phyloP scores from a whole-genome alignment of 2,113 vertebrate species.

The Odontophorus gujanensis region DNA sequence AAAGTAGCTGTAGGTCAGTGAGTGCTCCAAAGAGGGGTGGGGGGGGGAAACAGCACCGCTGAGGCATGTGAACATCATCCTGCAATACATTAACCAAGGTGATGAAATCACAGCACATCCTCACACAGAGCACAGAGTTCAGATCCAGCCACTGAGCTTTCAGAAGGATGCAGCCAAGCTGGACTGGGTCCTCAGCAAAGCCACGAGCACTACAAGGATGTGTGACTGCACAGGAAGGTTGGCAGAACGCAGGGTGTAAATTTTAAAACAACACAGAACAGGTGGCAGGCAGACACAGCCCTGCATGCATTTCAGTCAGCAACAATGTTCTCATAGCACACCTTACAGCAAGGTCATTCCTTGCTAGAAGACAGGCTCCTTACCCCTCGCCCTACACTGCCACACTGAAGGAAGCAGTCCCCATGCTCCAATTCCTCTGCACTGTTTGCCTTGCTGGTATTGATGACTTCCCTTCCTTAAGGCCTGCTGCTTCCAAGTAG shows the following conservation, averaged over 20 bases:
- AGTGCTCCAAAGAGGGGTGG: neutral
- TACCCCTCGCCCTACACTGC: neutral
- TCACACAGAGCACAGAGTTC: neutral
- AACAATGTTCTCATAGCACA: neutral
- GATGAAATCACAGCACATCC: slow-evolving; percentile 40
- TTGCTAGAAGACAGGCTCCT: neutral
- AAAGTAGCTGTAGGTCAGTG: neutral
- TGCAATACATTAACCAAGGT: slow-evolving; percentile 38
- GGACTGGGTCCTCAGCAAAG: neutral
- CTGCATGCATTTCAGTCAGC: neutral
- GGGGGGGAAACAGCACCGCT: neutral
- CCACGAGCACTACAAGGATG: neutral
- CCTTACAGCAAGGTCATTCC: neutral
- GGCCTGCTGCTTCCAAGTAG: neutral
- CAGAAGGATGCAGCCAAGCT: slow-evolving; percentile 34
- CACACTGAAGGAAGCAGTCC: neutral
- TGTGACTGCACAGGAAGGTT: neutral
- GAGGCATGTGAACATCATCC: neutral
- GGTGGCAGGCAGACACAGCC: neutral
- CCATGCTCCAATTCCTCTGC: neutral
- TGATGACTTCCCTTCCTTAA: neutral
- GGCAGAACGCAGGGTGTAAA: neutral
- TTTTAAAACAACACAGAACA: neutral
- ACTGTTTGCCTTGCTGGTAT: neutral
- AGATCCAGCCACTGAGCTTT: neutral